phyloP scores from a whole-genome alignment of 2,113 vertebrate genomes.

The Salvelinus sp. region DNA sequence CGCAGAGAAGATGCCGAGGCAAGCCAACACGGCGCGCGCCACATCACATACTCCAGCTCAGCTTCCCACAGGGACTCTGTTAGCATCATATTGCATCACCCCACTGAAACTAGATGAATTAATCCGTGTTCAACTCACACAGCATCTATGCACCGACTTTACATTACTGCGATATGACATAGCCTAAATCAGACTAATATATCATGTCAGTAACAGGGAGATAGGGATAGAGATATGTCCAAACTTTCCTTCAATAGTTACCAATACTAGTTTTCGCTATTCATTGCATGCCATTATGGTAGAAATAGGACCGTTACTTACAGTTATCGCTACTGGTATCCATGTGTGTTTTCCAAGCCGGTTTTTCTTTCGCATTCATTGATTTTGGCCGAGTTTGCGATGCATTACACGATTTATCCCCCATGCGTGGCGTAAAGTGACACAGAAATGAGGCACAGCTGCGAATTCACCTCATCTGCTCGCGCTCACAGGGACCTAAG shows the following conservation, averaged over 20 bases:
- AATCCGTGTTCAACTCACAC: conserved; percentile 36
- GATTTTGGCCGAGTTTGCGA: neutral
- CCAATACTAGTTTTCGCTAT: neutral
- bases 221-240: neutral
- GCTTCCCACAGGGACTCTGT: conserved; percentile 57
- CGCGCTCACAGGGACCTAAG: neutral
- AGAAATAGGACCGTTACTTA: neutral
- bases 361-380: neutral
- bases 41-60: conserved; percentile 34
- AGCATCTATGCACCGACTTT: neutral
- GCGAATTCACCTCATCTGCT: neutral
- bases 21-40: conserved; percentile 46
- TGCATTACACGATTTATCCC: neutral
- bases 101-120: conserved; percentile 43
- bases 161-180: neutral
- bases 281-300: neutral
- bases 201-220: too few species aligned
- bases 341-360: neutral
- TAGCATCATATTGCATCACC: conserved; percentile 61
- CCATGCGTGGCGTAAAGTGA: neutral
- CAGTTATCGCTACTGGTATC: neutral
- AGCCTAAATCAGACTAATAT: too few species aligned
- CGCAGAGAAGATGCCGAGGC: neutral
- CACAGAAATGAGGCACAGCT: neutral
- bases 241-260: neutral